A percentile compares a stretch with the other conserved stretches of the same genome.
phyloP scores from a whole-genome alignment of 1,140 invertebrate species.

The Zaprionus gabonicus region DNA sequence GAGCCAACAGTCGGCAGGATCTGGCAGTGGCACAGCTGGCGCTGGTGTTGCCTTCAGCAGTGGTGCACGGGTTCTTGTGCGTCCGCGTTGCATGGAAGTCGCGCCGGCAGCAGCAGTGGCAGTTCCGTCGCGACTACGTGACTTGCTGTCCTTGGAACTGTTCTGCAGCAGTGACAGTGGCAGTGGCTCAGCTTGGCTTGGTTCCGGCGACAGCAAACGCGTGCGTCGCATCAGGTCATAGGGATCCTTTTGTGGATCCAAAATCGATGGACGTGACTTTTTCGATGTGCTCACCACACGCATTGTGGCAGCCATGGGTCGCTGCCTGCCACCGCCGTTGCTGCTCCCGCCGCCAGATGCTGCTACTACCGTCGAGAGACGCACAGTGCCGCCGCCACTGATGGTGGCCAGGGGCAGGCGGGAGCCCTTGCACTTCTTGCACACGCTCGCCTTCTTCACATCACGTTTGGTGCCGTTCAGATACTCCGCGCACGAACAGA shows the following conservation, averaged over 20 bases:
- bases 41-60: conserved; percentile 11
- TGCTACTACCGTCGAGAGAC: conserved; percentile 85
- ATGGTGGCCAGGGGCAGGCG: conserved; percentile 87
- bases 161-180: conserved; percentile 1
- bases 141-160: conserved; percentile 45
- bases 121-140: conserved; percentile 32
- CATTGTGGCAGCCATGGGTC: conserved; percentile 86
- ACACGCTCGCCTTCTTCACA: conserved; percentile 89
- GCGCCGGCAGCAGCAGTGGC: conserved; percentile 3
- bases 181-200: conserved; percentile 37
- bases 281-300: conserved; percentile 86
- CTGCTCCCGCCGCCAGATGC: conserved; percentile 67
- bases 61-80: not conserved
- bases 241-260: conserved; percentile 88
- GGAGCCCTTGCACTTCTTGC: conserved; percentile 92
- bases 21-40: conserved; percentile 57
- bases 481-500: conserved; percentile 91
- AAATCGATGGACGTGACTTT: conserved; percentile 87
- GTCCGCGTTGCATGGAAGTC: conserved; percentile 6
- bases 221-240: conserved; percentile 92
- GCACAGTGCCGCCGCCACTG: conserved; percentile 86
- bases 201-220: conserved; percentile 87
- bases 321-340: conserved; percentile 74
- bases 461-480: conserved; percentile 89
- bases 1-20: conserved; percentile 85